Evolutionary conservation across 2,888 invertebrate species (phyloP), one percentile per base, ranked within the genome.

Genomic region (Agrypnus murinus): DNA sequence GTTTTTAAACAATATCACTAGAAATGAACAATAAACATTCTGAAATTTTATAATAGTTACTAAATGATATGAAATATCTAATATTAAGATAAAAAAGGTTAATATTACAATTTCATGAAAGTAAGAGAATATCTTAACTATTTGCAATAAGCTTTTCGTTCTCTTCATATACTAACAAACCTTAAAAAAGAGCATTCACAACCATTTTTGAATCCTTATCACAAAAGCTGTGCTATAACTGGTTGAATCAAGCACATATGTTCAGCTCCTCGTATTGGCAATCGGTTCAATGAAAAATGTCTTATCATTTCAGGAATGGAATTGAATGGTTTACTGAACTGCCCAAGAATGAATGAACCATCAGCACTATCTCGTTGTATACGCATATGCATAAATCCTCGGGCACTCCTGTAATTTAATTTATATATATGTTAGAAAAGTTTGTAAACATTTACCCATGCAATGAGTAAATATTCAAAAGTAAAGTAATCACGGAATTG

Each of bases 311-410:
- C 94, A n/a, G 98, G 97, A 75, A 98, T 96, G 60, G 92, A 93
- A 55, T 92, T 91, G 84, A 98, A 98, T 19, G 96, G 96, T 75
- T 96, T 95, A 81, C 96, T 95, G 83, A 97, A 97, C 82, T 95
- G 94, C 4, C 98, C 98, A 78, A 98, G 87, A 63, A 97, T 95
- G 84, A 93, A 98, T 69, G 93, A 92, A 69, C 94, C 94, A 10
- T 90, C 88, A 64, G 91, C 91, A 10, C 87, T 86, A 80, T 91
- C 90, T 78, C 92, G 92, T 84, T 95, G 95, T 74, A 98, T 98
- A 78, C 97, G 92, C 94, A 98, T 96, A 85, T 98, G 98, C 95
- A 98, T 97, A 82, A 96, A 97, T 58, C 98, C 97, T 81, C 95
- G 91, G 63, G 95, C 94, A 83, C 97, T 97, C 87, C 98, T 98